Base-by-base conservation (phyloP, 1,140 invertebrate genomes). In the Campodea augens region DNA sequence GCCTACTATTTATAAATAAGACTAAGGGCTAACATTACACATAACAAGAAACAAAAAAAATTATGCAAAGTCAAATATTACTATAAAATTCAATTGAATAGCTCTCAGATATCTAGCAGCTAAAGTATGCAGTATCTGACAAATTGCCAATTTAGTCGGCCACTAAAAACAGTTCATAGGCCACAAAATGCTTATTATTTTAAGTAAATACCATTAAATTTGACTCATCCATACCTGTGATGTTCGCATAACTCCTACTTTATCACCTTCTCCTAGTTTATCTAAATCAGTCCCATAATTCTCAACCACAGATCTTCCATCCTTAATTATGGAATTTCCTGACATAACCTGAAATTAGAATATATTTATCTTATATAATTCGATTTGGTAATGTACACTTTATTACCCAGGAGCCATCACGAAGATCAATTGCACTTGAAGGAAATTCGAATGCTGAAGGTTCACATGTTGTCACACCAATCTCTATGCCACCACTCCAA, bases 401-500 rank as follows among this genome's bases (percentile, higher is more conserved):
- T 44, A 23, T 59, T 64, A 86, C 78, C 88, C 88, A 92, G 46
- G 86, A 85, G 46, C 79, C 81, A 57, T 80, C 77, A 24, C 77
- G 69, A 49, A 92, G 72, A 54, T 84, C 84, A 22, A 78, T 81
- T 19, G 86, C 83, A 64, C 80, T 85, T 29, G 80, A 74, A 49
- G 82, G 83, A 53, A 90, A 65, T 50, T 81, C 78, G 49, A 89
- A 70, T 47, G 71, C 73, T 48, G 80, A 74, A 15, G 89, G 88
- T 57, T 90, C 78, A 52, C 76, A 75, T 23, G 78, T 75, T 15
- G 87, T 90, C 10, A 92, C 78, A 25, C 90, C 90, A 55, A 93
- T 85, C 66, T 91, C 85, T 55, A 95, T 77, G 50, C 81, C 88
- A 20, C 88, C 88, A 62, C 80, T 88, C 86, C 88, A 92, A 32